phyloP scores from a whole-genome alignment of 30 jellyfish, hydroid and myxozoan genomes.

The Rhopilema esculentum region DNA sequence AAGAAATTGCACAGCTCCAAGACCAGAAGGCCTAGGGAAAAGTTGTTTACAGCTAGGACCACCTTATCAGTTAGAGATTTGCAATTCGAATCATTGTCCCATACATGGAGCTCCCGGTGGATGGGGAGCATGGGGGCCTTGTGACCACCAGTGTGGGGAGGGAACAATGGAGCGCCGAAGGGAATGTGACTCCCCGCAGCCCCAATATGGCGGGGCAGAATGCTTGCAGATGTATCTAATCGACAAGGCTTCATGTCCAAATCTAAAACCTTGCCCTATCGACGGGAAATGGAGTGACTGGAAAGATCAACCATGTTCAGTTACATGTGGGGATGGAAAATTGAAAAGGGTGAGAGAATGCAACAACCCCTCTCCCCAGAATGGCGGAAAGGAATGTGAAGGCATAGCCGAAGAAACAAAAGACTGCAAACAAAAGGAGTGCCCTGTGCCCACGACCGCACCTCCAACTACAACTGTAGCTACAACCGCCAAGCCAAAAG shows the following conservation, averaged over 20 bases:
- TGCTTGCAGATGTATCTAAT: background rate
- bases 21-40: slow-evolving; percentile 51
- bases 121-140: slow-evolving; percentile 60
- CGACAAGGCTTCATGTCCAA: slow-evolving; percentile 19
- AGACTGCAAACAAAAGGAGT: slow-evolving; percentile 28
- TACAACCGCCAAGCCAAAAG: background rate
- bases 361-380: slow-evolving; percentile 50
- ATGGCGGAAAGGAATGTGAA: slow-evolving; percentile 64
- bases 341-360: slow-evolving; percentile 44
- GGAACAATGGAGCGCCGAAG: slow-evolving; percentile 38
- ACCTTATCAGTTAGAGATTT: slow-evolving; percentile 22
- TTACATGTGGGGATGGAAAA: slow-evolving; percentile 58
- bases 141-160: slow-evolving; percentile 50
- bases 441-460: slow-evolving; percentile 37
- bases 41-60: slow-evolving; percentile 32
- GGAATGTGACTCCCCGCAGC: slow-evolving; percentile 49
- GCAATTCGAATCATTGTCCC: slow-evolving; percentile 31
- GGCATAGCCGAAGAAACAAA: slow-evolving; percentile 43
- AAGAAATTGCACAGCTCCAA: slow-evolving; percentile 56
- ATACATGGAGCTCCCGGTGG: slow-evolving; percentile 50
- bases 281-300: slow-evolving; percentile 58
- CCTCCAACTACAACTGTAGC: background rate
- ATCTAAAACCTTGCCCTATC: background rate
- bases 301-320: slow-evolving; percentile 42
- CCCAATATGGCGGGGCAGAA: slow-evolving; percentile 35